A percentile compares a stretch with the other conserved stretches of the same genome.
phyloP scores from a whole-genome alignment of 2,888 invertebrate species.

The Acleris laterana region DNA sequence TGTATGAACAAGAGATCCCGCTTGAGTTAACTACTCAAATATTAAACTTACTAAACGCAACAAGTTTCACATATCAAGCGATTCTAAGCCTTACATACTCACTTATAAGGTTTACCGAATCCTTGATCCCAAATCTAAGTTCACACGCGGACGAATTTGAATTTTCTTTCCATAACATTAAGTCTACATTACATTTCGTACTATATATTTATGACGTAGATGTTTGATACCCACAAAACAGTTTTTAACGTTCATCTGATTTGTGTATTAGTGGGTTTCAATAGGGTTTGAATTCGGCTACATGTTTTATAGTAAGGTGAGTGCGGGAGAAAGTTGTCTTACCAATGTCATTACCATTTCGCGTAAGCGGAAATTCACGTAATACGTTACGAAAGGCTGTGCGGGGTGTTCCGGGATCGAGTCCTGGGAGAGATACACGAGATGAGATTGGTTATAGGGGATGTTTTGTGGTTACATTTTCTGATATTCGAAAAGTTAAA shows the following conservation, averaged over 20 bases:
- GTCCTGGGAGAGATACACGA: background rate
- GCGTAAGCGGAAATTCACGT: slow-evolving; percentile 31
- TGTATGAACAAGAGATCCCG: slow-evolving; percentile 19
- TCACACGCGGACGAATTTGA: slow-evolving; percentile 27
- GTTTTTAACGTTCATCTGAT: background rate
- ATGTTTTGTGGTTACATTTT: too few species aligned
- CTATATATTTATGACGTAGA: slow-evolving; percentile 28
- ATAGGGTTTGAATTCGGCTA: background rate
- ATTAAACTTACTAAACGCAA: slow-evolving; percentile 15
- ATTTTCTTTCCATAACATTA: slow-evolving; percentile 32
- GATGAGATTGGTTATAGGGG: background rate
- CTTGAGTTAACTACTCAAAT: slow-evolving; percentile 32
- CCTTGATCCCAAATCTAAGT: background rate
- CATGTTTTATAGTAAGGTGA: slow-evolving; percentile 8
- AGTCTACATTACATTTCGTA: slow-evolving; percentile 25
- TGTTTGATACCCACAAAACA: slow-evolving; percentile 22
- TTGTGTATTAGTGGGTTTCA: background rate
- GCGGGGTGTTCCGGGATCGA: slow-evolving; percentile 18
- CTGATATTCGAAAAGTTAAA: too few species aligned
- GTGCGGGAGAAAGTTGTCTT: slow-evolving; percentile 32
- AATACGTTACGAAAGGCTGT: slow-evolving; percentile 30
- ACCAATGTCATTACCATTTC: slow-evolving; percentile 37
- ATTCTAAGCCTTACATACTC: background rate
- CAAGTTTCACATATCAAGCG: slow-evolving; percentile 1
- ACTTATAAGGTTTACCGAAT: background rate